A percentile compares a stretch with the other conserved stretches of the same genome.
phyloP scores from a whole-genome alignment of 2,797 vertebrate genomes.

The Linurgus olivaceus region DNA sequence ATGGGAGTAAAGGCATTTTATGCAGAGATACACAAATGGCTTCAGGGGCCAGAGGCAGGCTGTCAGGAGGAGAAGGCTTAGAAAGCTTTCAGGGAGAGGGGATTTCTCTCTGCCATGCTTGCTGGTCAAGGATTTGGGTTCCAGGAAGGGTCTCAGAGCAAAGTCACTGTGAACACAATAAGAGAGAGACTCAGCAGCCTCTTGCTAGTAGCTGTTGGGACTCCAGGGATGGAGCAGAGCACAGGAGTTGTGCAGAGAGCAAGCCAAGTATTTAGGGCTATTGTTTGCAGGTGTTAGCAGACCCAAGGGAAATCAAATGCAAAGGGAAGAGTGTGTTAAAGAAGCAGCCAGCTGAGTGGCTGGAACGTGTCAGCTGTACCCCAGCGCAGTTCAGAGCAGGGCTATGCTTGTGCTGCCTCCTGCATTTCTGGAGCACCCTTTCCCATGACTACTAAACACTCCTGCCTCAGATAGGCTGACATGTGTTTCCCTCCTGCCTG shows the following conservation, averaged over 20 bases:
- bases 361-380: neutral
- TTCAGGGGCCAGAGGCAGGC: neutral
- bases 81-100: neutral
- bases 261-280: neutral
- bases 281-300: neutral
- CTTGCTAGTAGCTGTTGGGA: neutral
- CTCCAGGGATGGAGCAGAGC: neutral
- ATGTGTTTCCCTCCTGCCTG: neutral
- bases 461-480: rapidly evolving
- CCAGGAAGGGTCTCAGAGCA: neutral
- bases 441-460: neutral
- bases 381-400: neutral
- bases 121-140: neutral
- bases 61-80: neutral
- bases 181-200: neutral
- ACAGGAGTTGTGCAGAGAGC: neutral
- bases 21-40: neutral
- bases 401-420: neutral
- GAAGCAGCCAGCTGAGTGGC: neutral
- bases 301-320: neutral
- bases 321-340: neutral
- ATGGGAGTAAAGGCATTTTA: neutral
- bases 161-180: rapidly evolving
- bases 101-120: neutral
- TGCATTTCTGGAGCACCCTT: neutral